phyloP scores from a whole-genome alignment of 2,888 invertebrate genomes.

The Neria commutata region DNA sequence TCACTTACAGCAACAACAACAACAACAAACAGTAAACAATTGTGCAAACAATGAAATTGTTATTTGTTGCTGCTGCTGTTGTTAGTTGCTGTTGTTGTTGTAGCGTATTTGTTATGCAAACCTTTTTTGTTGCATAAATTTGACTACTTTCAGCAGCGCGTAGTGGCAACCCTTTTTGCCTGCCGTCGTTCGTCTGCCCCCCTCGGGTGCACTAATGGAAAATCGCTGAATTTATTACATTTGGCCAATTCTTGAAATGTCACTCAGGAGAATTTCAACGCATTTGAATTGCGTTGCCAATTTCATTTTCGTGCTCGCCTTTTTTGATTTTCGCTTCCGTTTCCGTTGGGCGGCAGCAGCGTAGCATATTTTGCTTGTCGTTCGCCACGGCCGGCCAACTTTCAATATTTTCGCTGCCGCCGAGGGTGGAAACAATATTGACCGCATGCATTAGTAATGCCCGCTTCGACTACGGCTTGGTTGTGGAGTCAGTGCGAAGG shows the following conservation, averaged over 20 bases:
- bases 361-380: constrained; percentile 19
- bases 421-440: constrained; percentile 25
- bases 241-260: constrained; percentile 58
- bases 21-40: constrained; percentile 1
- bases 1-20: constrained; percentile 35
- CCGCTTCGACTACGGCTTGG: not conserved
- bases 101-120: constrained; percentile 13
- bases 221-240: constrained; percentile 55
- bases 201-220: constrained; percentile 31
- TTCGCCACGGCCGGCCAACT: not conserved
- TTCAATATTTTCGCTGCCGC: not conserved
- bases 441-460: constrained; percentile 30
- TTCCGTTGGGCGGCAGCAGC: constrained; percentile 18
- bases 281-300: constrained; percentile 13
- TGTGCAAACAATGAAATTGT: not conserved
- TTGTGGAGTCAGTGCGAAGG: not conserved
- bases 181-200: constrained; percentile 23
- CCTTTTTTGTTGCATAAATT: constrained; percentile 42
- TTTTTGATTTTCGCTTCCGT: constrained; percentile 26
- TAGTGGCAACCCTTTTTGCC: constrained; percentile 21
- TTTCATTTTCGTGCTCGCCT: constrained; percentile 12
- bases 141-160: constrained; percentile 25
- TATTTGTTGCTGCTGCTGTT: constrained; percentile 10
- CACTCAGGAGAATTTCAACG: constrained; percentile 57
- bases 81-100: constrained; percentile 9